Base-by-base conservation (phyloP, 2,113 vertebrate genomes). In the Oryzias celebensis region DNA sequence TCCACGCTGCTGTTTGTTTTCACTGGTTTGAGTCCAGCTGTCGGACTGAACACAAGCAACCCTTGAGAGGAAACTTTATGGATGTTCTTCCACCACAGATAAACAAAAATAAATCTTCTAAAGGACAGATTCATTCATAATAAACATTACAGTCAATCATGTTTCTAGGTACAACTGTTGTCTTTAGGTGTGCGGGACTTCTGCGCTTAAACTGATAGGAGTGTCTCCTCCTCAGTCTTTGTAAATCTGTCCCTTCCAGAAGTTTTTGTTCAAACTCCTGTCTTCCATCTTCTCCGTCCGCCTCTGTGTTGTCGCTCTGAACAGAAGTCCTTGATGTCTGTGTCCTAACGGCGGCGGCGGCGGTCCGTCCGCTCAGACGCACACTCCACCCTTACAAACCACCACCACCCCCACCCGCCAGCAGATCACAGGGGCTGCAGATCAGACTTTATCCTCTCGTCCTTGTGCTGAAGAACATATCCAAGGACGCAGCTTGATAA, bases 261-360 rank as follows among this genome's bases (percentile, higher is more conserved):
- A 50, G n/a, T 58, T 58, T 62, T 73, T 4, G 45, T 47, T n/a
- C 50, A 53, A 20, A 13, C 15, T 28, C 15, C 1, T 56, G 52
- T 63, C 68, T 26, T 47, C 53, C 65, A 57, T 44, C 52, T 57
- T 13, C 31, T 22, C 20, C 45, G 13, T 14, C 47, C 36, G 20
- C 28, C 41, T 63, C 44, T 62, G 42, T 28, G 36, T 60, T 55
- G 70, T 83, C 85, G 75, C 75, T 57, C 58, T 70, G 59, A 68
- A 51, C 36, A 65, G 57, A 70, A 20, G 59, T 76, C 73, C 6
- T 16, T 14, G 50, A 17, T 5, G 23, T 14, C 48, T 1, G n/a
- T 22, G 6, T 45, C 20, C n/a, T 14, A n/a, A 48, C 1, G 23
- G 45, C 0, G 45, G 50, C 18, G 55, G 63, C 72, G 28, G 72